A percentile compares a stretch with the other conserved stretches of the same genome.
These are phyloP conservation scores for Regulus satrapa DNA, from an alignment of 2,113 vertebrate species.

Conservation along the genomic window DNA sequence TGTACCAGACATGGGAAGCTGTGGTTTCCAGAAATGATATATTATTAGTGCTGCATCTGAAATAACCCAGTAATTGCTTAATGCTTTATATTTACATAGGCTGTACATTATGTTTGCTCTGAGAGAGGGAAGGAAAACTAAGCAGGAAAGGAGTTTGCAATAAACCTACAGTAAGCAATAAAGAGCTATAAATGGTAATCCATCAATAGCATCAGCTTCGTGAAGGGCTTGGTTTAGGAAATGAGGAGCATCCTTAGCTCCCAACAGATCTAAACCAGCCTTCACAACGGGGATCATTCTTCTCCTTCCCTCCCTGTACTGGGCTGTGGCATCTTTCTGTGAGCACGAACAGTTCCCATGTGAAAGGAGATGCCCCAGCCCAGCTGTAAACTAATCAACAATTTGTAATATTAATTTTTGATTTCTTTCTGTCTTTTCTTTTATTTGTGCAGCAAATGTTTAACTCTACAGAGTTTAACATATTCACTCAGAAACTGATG, in stretches of 20 bases:
- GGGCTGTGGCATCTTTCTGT: neutral
- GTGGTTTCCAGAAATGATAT: neutral
- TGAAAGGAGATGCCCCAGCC: neutral
- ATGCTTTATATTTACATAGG: conserved; percentile 61
- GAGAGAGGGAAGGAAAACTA: conserved; percentile 6
- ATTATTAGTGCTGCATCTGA: conserved; percentile 47
- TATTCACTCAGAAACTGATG: neutral
- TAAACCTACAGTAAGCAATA: conserved; percentile 51
- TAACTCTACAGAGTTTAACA: neutral
- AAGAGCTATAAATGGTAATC: conserved; percentile 35
- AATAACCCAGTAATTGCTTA: conserved; percentile 59
- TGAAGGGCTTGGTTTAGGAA: neutral
- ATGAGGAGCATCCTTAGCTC: neutral
- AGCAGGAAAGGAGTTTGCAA: conserved; percentile 11
- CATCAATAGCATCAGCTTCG: neutral
- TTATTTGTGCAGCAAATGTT: neutral
- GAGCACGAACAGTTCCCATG: neutral
- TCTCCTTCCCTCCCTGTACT: neutral
- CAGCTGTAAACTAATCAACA: neutral
- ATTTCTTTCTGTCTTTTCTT: neutral
- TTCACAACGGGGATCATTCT: neutral
- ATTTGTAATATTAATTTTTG: neutral
- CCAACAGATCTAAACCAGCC: neutral
- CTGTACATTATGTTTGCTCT: conserved; percentile 43
- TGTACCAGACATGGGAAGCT: neutral